These are phyloP conservation scores for Idris sp. DNA, from an alignment of 1,140 invertebrate genomes.

Conservation along the genomic window DNA sequence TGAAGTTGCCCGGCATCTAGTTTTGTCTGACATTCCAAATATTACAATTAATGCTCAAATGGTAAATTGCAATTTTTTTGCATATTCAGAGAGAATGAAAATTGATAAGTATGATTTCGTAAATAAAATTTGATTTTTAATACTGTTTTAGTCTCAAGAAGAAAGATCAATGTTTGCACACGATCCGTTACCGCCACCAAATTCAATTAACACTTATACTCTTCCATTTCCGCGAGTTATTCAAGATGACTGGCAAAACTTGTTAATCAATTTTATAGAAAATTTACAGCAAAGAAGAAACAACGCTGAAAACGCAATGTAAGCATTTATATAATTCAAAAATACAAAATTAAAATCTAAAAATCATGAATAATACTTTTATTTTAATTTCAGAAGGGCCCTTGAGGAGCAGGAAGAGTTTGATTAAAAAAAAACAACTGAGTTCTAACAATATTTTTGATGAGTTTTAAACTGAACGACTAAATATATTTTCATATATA, in stretches of 20 bases:
- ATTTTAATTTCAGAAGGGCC: too few species aligned
- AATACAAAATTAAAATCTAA: too few species aligned
- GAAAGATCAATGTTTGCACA: conserved; percentile 85
- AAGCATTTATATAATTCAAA: too few species aligned
- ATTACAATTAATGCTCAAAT: conserved; percentile 80
- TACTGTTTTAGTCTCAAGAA: conserved; percentile 77
- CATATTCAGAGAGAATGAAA: too few species aligned
- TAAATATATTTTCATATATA: too few species aligned
- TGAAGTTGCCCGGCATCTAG: conserved; percentile 88
- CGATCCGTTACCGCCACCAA: conserved; percentile 88
- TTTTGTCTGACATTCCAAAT: conserved; percentile 89
- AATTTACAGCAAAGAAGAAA: conserved; percentile 4
- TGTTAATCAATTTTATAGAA: conserved; percentile 2
- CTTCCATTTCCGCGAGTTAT: conserved; percentile 19
- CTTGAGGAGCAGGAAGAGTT: too few species aligned
- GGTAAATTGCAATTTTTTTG: conserved; percentile 69
- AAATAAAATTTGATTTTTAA: conserved; percentile 4
- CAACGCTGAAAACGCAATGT: conserved; percentile 2
- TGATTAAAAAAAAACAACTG: too few species aligned
- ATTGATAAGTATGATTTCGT: not conserved
- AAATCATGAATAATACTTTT: too few species aligned
- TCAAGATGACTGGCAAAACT: conserved; percentile 12
- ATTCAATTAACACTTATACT: conserved; percentile 86
- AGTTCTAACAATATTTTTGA: too few species aligned
- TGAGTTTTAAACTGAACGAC: too few species aligned